Evolutionary conservation across 2,888 invertebrate species (phyloP).

Genomic region (Euproctis similis): DNA sequence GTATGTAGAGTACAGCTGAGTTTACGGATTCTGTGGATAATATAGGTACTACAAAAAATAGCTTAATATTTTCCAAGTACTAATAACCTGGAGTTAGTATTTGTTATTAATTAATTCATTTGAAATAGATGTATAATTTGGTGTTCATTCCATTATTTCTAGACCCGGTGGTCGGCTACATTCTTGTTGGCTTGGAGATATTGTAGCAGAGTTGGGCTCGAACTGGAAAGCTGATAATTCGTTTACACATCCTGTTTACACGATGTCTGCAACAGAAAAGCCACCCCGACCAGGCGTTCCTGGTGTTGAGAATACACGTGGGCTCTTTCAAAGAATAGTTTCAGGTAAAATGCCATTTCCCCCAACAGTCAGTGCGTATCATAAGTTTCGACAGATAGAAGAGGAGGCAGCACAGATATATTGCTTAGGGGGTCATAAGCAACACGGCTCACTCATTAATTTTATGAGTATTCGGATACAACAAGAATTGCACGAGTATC

Average conservation of each 20-base stretch:
- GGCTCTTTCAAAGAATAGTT: constrained; percentile 78
- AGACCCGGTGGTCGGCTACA: constrained; percentile 86
- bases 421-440: constrained; percentile 75
- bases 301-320: constrained; percentile 67
- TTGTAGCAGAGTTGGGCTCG: constrained; percentile 84
- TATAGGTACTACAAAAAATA: too few relatives aligned
- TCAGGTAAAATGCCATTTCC: constrained; percentile 78
- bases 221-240: constrained; percentile 77
- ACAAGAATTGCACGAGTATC: constrained; percentile 80
- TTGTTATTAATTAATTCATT: too few relatives aligned
- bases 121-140: too few relatives aligned
- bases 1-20: too few relatives aligned
- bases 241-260: constrained; percentile 75
- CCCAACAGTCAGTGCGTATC: constrained; percentile 77
- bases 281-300: constrained; percentile 74
- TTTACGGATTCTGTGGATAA: too few relatives aligned
- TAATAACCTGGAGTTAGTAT: too few relatives aligned
- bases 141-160: too few relatives aligned
- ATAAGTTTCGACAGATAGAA: constrained; percentile 80
- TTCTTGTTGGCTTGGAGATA: constrained; percentile 85
- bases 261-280: constrained; percentile 77
- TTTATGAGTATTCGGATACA: constrained; percentile 80
- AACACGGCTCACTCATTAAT: constrained; percentile 79
- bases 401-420: constrained; percentile 78
- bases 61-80: too few relatives aligned